These are phyloP conservation scores for Megalonaias nervosa DNA, from an alignment of 1,140 invertebrate species.

Conservation along the genomic window DNA sequence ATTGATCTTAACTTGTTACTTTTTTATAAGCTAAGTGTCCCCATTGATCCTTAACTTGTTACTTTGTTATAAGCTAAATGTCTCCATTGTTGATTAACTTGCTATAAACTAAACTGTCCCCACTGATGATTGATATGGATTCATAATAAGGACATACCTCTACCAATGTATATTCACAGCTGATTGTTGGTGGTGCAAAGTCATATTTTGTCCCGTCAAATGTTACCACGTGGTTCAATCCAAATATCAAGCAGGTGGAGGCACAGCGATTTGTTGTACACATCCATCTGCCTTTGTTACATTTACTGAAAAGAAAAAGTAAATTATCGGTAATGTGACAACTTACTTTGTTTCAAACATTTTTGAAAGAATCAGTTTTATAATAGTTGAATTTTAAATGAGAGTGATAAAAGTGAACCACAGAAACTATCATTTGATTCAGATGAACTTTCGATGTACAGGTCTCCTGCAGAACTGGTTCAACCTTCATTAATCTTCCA, in stretches of 20 bases:
- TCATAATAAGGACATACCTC: conserved; percentile 5
- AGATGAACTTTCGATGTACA: too few species aligned
- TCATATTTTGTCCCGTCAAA: conserved; percentile 23
- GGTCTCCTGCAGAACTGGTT: too few species aligned
- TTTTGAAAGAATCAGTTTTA: too few species aligned
- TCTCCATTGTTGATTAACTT: background rate
- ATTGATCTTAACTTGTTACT: background rate
- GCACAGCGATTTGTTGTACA: conserved; percentile 15
- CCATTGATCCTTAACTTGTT: background rate
- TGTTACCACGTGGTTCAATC: conserved; percentile 13
- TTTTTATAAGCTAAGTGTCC: background rate
- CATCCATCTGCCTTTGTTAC: conserved; percentile 40
- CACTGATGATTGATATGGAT: background rate
- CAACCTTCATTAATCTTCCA: too few species aligned
- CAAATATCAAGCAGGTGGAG: conserved; percentile 10
- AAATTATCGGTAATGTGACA: too few species aligned
- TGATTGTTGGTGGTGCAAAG: conserved; percentile 63
- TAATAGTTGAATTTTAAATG: too few species aligned
- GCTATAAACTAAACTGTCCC: background rate
- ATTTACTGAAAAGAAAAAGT: conserved; percentile 72
- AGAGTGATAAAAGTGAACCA: too few species aligned
- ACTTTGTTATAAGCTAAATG: background rate
- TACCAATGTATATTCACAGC: conserved; percentile 12
- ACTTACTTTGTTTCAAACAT: too few species aligned
- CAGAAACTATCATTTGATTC: too few species aligned